Percentiles rank a stretch among this genome's conserved stretches.
These are phyloP conservation scores for Ophiodon elongatus DNA, from an alignment of 2,113 vertebrate genomes.

Conservation along the genomic window DNA sequence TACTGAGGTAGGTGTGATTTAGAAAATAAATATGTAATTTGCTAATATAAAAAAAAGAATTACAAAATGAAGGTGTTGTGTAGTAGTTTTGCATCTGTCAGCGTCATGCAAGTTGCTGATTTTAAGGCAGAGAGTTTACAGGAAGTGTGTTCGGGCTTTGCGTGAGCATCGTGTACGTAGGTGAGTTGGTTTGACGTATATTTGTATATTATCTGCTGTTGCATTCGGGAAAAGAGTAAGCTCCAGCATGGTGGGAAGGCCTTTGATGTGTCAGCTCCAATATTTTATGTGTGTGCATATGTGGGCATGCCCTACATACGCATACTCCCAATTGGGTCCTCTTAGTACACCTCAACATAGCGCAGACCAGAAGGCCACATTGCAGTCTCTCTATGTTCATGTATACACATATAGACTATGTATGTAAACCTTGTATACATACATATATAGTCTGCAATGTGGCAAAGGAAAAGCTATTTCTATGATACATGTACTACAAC, in stretches of 20 bases:
- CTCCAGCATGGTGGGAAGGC: background rate
- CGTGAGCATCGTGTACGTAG: slow-evolving; percentile 39
- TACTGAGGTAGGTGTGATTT: background rate
- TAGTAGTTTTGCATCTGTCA: background rate
- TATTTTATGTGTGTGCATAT: slow-evolving; percentile 1
- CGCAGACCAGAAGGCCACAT: background rate
- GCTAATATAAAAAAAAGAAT: background rate
- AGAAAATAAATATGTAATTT: background rate
- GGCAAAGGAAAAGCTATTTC: too few species aligned
- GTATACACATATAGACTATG: too few species aligned
- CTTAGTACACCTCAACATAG: background rate
- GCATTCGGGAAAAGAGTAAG: background rate
- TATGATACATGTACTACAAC: background rate
- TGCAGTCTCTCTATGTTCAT: background rate
- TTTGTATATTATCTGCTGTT: background rate
- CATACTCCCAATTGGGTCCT: slow-evolving; percentile 18
- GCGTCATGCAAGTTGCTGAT: background rate
- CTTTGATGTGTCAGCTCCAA: slow-evolving; percentile 39
- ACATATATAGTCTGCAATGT: background rate
- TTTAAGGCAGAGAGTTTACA: slow-evolving; percentile 24
- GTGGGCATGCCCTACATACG: slow-evolving; percentile 57
- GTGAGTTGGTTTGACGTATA: slow-evolving; percentile 12
- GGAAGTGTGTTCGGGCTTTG: slow-evolving; percentile 32
- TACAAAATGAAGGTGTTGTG: background rate
- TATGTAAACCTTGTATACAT: too few species aligned